Percentiles rank a stretch among this genome's conserved stretches.
Conservation (phyloP, 2,888 invertebrate genomes). For the Orchesellides sinensis region DNA sequence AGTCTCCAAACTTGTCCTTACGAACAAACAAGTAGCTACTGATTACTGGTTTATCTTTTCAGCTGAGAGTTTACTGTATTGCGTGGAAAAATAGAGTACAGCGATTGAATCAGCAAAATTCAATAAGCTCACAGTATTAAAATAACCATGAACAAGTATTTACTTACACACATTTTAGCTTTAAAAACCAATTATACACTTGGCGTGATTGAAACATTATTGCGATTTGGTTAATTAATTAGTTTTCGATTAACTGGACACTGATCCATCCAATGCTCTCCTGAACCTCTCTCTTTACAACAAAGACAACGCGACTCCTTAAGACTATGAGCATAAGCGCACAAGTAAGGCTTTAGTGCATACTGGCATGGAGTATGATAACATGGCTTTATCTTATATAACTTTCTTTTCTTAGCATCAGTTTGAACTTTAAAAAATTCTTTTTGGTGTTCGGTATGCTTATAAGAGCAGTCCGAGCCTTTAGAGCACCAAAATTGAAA, state of each 20-base stretch:
- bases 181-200: too few relatives aligned
- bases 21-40: too few relatives aligned
- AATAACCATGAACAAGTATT: too few relatives aligned
- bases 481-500: slow-evolving; percentile 61
- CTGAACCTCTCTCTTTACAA: slow-evolving; percentile 52
- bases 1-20: too few relatives aligned
- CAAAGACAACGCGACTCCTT: slow-evolving; percentile 59
- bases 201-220: too few relatives aligned
- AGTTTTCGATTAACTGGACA: slow-evolving; percentile 33
- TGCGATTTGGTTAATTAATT: background rate
- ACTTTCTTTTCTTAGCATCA: slow-evolving; percentile 34
- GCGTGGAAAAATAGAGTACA: too few relatives aligned
- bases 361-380: slow-evolving; percentile 24
- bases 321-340: slow-evolving; percentile 62
- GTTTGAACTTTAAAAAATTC: slow-evolving; percentile 64
- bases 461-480: slow-evolving; percentile 59
- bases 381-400: slow-evolving; percentile 61
- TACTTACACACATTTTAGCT: too few relatives aligned
- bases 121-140: too few relatives aligned
- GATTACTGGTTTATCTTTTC: too few relatives aligned
- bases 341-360: slow-evolving; percentile 49
- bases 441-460: slow-evolving; percentile 57
- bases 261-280: slow-evolving; percentile 61
- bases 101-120: too few relatives aligned
- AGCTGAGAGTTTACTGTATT: too few relatives aligned